Base-by-base conservation (phyloP, 1,140 invertebrate genomes). In the Ylistrum balloti region DNA sequence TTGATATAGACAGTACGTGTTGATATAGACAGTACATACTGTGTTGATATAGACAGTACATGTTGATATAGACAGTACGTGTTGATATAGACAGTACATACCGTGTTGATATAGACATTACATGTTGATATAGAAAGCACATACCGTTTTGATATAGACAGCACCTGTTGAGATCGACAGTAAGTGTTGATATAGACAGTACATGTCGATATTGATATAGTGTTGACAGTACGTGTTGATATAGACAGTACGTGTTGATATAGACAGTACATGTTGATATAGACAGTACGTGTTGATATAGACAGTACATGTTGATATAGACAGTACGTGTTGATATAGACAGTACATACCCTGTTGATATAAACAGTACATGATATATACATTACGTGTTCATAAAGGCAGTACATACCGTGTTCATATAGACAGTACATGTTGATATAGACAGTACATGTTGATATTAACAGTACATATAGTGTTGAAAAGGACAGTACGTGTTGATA, bases 201-300 rank as follows among this genome's bases (percentile, higher is more conserved):
- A 48, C 45, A 20, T n/a, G n/a, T n/a, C n/a, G n/a, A n/a, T n/a
- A n/a, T n/a, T n/a, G n/a, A n/a, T n/a, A n/a, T n/a, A n/a, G n/a
- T n/a, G n/a, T n/a, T n/a, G n/a, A n/a, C n/a, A n/a, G n/a, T n/a
- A n/a, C n/a, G 45, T 48, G 45, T 48, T 38, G 45, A 48, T 48
- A 48, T 48, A 48, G 45, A 48, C 45, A 48, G 45, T 48, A 48
- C 45, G 45, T 48, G 45, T 48, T 38, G 45, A 48, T 48, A 48
- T 48, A 48, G 45, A 48, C 45, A 48, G 45, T 48, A 48, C 45
- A 20, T 48, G 45, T 48, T 38, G 45, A 48, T 48, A 48, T 48
- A 48, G n/a, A n/a, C n/a, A n/a, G n/a, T n/a, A n/a, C n/a, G n/a
- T n/a, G n/a, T 2, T 48, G 45, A 48, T 48, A 48, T 48, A 48